Evolutionary conservation across 2,797 vertebrate genomes (phyloP).

Genomic region (Sebastiscus tertius): DNA sequence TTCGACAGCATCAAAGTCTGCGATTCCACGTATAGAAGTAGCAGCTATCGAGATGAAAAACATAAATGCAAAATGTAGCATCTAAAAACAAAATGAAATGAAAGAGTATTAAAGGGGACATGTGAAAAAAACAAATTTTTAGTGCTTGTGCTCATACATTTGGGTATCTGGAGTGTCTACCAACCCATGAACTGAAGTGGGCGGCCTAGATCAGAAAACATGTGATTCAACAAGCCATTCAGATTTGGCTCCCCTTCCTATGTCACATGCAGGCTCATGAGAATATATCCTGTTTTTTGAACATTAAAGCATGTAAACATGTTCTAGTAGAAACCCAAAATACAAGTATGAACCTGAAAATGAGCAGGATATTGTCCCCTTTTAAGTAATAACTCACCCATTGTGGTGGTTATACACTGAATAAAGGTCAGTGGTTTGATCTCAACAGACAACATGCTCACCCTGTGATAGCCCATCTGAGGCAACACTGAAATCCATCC

Average conservation of each 20-base stretch:
- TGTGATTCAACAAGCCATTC: not conserved
- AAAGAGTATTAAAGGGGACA: too few relatives aligned
- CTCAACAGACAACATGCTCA: not conserved
- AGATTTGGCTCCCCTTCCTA: not conserved
- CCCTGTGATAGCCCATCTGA: slow-evolving; percentile 6
- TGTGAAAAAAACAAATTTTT: too few relatives aligned
- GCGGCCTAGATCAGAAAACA: not conserved
- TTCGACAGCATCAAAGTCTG: too few relatives aligned
- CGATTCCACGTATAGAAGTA: too few relatives aligned
- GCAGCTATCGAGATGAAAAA: too few relatives aligned
- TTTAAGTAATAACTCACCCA: not conserved
- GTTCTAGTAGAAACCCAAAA: not conserved
- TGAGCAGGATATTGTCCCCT: not conserved
- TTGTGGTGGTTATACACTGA: not conserved
- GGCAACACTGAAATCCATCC: not conserved
- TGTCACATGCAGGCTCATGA: not conserved
- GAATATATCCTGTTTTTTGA: not conserved
- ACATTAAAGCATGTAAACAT: not conserved
- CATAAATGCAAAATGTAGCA: too few relatives aligned
- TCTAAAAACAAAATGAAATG: too few relatives aligned
- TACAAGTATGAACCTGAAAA: not conserved
- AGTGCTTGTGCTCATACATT: too few relatives aligned
- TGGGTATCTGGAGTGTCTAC: too few relatives aligned
- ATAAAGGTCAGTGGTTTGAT: slow-evolving; percentile 1
- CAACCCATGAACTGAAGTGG: too few relatives aligned